Evolutionary conservation across 2,888 invertebrate genomes (phyloP), one percentile per base, ranked within the genome.

Genomic region (Candidula unifasciata): DNA sequence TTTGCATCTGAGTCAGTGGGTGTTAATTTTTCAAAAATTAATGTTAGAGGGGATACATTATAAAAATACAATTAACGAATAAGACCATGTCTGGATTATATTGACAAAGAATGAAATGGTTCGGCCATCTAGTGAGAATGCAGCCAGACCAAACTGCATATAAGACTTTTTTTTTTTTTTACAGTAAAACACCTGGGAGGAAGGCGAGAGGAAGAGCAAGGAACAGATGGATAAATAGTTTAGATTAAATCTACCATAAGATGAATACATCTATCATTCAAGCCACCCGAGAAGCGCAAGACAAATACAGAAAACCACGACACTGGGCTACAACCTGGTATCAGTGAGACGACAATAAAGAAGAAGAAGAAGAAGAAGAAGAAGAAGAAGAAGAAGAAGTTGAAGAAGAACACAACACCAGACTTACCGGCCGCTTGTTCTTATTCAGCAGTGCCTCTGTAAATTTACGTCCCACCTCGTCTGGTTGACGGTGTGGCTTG

Each of bases 391-490:
- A 44, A 78, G 68, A 52, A 69, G 68, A 69, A 79, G 79, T 57
- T n/a, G 30, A 21, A 76, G 68, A 76, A 35, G n/a, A 44, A 44
- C 44, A 44, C 44, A 44, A 0, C 13, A 44, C 13, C 44, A 27
- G 35, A 82, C 83, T 30, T 69, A 83, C 83, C 83, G 60, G 60
- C 37, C n/a, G 77, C 16, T 64, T 73, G 27, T 83, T 83, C 57
- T 83, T 83, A 54, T 79, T 83, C 1, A 83, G 79, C 27, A 83
- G 44, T 21, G 83, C 83, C 33, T 83, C 79, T 0, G 83, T 83
- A 73, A 83, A 83, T 30, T 83, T 83, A 79, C 79, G 37, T 1
- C 79, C 68, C n/a, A 79, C 79, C 30, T 83, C 83, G 30, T 83
- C 83, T 3, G 83, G 73, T 10, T 77, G 83, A 21, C 79, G 21